Evolutionary conservation across 1,140 invertebrate genomes (phyloP).

Genomic region (Drosophila santomea): DNA sequence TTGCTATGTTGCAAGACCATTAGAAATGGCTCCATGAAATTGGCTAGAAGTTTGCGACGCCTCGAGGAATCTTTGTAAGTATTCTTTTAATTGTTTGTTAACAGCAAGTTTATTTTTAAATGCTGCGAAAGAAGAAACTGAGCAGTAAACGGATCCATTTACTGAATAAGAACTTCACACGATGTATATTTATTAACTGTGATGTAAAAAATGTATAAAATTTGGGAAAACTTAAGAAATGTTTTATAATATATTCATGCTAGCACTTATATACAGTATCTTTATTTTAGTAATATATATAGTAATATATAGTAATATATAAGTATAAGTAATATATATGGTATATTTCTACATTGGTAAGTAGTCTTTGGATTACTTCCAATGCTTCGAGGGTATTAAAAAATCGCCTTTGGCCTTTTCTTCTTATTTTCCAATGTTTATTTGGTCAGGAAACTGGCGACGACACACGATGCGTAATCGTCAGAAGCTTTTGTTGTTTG

Average conservation of each 20-base stretch:
- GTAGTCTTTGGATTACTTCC: too few relatives aligned
- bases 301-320: too few relatives aligned
- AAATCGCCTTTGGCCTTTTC: neutral
- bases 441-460: constrained; percentile 20
- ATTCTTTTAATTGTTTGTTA: constrained; percentile 28
- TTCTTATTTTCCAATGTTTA: constrained; percentile 4
- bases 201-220: neutral
- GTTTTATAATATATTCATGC: neutral
- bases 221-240: neutral
- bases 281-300: too few relatives aligned
- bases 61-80: constrained; percentile 9
- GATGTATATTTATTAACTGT: neutral
- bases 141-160: neutral
- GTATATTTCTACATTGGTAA: neutral
- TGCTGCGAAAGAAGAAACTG: neutral
- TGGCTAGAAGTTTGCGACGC: constrained; percentile 27
- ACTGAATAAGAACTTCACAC: neutral
- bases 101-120: constrained; percentile 22
- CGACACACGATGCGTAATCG: constrained; percentile 47
- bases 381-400: constrained; percentile 11
- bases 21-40: constrained; percentile 11
- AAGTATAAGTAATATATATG: too few relatives aligned
- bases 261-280: too few relatives aligned
- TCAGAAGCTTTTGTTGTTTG: constrained; percentile 46
- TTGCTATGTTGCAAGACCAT: constrained; percentile 7